Percentiles rank a stretch among this genome's conserved stretches.
Conservation (phyloP, 2,113 vertebrate species). For the Glaucomys volans region DNA sequence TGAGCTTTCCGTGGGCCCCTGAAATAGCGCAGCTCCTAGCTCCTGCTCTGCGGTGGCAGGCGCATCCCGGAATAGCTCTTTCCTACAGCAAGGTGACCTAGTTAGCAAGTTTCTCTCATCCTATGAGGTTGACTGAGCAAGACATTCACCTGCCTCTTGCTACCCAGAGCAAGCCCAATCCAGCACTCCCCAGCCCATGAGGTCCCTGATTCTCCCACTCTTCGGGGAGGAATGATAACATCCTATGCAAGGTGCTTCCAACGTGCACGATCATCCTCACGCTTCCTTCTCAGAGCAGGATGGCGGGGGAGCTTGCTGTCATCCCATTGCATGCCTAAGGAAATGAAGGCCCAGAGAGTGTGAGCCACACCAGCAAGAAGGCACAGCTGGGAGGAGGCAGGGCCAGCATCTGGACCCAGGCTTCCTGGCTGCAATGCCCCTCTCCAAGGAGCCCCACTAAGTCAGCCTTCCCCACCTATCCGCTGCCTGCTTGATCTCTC, state of each 20-base stretch:
- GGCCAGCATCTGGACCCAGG: background rate
- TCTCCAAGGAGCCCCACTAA: background rate
- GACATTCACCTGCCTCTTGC: constrained; percentile 56
- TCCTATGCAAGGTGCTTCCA: accelerated
- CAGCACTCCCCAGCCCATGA: background rate
- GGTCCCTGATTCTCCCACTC: background rate
- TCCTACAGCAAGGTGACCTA: constrained; percentile 76
- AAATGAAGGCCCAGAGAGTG: background rate
- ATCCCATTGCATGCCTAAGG: background rate
- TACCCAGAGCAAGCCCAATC: background rate
- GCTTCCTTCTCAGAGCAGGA: background rate
- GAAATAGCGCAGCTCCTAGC: constrained; percentile 70
- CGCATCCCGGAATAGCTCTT: constrained; percentile 75
- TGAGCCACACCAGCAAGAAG: background rate
- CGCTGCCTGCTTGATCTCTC: accelerated
- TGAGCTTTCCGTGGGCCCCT: constrained; percentile 33
- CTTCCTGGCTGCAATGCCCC: background rate
- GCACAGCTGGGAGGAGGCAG: background rate
- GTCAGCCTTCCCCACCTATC: background rate
- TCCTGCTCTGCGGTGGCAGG: background rate
- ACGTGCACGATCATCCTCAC: background rate
- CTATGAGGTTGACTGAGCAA: constrained; percentile 57
- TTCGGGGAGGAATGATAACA: background rate
- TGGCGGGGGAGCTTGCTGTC: background rate
- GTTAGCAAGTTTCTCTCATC: constrained; percentile 71